Evolutionary conservation across 64 coral and sea anemone genomes (phyloP).

Genomic region (Cladopsammia gracilis): DNA sequence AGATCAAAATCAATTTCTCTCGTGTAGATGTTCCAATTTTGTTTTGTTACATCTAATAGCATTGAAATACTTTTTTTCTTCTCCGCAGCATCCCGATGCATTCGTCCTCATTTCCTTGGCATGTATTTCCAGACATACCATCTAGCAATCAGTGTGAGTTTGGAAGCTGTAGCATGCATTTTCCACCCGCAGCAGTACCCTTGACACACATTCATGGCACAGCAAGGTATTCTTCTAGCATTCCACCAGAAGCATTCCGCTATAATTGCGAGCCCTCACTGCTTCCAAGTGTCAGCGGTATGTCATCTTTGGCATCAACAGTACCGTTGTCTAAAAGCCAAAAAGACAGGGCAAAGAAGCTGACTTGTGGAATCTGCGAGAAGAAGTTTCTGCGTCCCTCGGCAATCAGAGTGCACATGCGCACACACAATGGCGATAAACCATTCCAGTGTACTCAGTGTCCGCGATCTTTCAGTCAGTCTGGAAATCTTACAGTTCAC

Average conservation of each 20-base stretch:
- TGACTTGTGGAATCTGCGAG: background rate
- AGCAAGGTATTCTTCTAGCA: background rate
- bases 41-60: too few relatives aligned
- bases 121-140: background rate
- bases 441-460: constrained; percentile 35
- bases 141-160: background rate
- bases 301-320: background rate
- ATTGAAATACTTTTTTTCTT: background rate
- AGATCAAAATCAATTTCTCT: too few relatives aligned
- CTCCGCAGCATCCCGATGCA: background rate
- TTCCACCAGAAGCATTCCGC: background rate
- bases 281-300: background rate
- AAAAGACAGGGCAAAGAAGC: background rate
- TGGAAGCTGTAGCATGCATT: background rate
- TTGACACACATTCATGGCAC: background rate
- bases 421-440: constrained; percentile 41
- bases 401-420: constrained; percentile 38
- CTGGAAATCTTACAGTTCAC: constrained; percentile 44
- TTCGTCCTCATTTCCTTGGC: background rate
- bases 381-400: constrained; percentile 6
- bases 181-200: background rate
- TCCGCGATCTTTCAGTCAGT: constrained; percentile 44
- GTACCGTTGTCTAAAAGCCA: background rate
- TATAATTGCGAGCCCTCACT: background rate
- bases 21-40: too few relatives aligned